phyloP scores from a whole-genome alignment of 64 coral and sea anemone genomes.

The Acropora yongei region DNA sequence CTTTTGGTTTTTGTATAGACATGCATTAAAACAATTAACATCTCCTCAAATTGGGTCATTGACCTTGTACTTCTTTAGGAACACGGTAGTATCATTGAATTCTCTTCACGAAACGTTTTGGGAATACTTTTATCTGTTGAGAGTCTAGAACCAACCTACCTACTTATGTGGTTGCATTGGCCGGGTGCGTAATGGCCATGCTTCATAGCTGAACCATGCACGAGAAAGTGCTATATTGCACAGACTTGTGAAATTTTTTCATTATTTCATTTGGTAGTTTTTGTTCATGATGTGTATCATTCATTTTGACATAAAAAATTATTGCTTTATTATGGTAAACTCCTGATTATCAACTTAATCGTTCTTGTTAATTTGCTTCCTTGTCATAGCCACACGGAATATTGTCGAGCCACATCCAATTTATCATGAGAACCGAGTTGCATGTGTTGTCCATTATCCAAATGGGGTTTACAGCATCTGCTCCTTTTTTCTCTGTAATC shows the following conservation, averaged over 20 bases:
- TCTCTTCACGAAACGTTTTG: neutral
- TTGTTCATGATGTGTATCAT: slow-evolving; percentile 36
- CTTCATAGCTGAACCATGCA: neutral
- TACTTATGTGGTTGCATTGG: neutral
- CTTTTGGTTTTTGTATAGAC: too few relatives aligned
- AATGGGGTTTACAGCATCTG: too few relatives aligned
- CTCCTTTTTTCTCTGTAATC: neutral
- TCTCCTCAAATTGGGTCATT: too few relatives aligned
- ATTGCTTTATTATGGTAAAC: neutral
- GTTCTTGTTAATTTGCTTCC: too few relatives aligned
- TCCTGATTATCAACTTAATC: too few relatives aligned
- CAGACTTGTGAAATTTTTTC: slow-evolving; percentile 3
- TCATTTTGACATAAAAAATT: neutral
- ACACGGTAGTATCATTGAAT: neutral
- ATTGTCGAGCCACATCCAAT: too few relatives aligned
- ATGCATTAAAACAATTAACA: too few relatives aligned
- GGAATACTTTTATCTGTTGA: too few relatives aligned
- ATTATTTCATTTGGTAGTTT: neutral
- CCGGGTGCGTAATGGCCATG: neutral
- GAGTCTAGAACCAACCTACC: neutral
- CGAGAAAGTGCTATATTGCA: neutral
- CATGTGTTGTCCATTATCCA: too few relatives aligned
- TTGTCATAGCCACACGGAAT: too few relatives aligned
- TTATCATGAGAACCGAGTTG: too few relatives aligned
- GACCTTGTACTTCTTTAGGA: too few relatives aligned